Conservation (phyloP, 2,797 vertebrate species). For the Xenops minutus region DNA sequence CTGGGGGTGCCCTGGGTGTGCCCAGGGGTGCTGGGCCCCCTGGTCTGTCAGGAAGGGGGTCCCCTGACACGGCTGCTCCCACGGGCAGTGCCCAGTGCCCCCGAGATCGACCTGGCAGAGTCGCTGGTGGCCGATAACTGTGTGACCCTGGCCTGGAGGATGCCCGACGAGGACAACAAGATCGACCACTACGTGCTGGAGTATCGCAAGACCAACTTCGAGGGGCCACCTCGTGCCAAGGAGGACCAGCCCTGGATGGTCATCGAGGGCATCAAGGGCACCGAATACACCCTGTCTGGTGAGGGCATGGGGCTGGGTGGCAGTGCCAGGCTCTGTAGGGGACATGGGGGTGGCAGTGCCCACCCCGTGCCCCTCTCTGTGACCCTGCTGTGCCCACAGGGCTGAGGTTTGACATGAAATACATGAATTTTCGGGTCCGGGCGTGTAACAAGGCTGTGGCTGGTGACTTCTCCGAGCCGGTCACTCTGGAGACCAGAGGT, state of each 20-base stretch:
- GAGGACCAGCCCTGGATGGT: slow-evolving; percentile 99
- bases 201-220: slow-evolving; percentile 89
- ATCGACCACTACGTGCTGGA: slow-evolving; percentile 94
- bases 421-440: slow-evolving; percentile 91
- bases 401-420: slow-evolving; percentile 92
- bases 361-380: fast-evolving
- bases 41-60: not conserved
- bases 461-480: slow-evolving; percentile 90
- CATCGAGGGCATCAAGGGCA: slow-evolving; percentile 87
- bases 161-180: slow-evolving; percentile 87
- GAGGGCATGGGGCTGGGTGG: not conserved
- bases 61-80: not conserved
- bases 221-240: slow-evolving; percentile 87
- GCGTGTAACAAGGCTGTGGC: slow-evolving; percentile 95
- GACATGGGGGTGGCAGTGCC: fast-evolving
- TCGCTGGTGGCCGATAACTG: slow-evolving; percentile 93
- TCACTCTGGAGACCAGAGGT: slow-evolving; percentile 93
- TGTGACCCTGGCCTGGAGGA: slow-evolving; percentile 83
- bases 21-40: not conserved
- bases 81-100: slow-evolving; percentile 86
- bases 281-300: slow-evolving; percentile 87
- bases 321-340: not conserved
- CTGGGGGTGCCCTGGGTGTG: not conserved
- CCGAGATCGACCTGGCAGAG: slow-evolving; percentile 86
- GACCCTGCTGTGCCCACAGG: slow-evolving; percentile 65